Evolutionary conservation across 30 jellyfish, hydroid and myxozoan species (phyloP), one percentile per base, ranked within the genome.

Genomic region (Chrysaora quinquecirrha): DNA sequence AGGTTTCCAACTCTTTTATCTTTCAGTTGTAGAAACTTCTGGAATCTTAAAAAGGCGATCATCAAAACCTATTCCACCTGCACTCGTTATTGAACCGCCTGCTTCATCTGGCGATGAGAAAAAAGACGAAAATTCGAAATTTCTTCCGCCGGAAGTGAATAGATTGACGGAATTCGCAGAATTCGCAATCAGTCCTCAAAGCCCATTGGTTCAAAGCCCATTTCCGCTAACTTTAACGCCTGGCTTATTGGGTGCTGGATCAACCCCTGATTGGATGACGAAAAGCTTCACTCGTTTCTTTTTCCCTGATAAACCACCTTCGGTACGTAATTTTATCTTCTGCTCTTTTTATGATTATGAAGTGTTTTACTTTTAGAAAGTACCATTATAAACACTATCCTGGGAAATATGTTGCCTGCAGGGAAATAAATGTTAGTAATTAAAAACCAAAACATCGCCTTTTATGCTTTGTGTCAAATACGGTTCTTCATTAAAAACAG

Each of bases 1-100:
- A n/a, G n/a, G n/a, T n/a, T n/a, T n/a, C n/a, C n/a, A n/a, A n/a
- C n/a, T n/a, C n/a, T n/a, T n/a, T n/a, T n/a, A n/a, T n/a, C n/a
- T 60, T 60, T 25, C n/a, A 60, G 72, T 60, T 43, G 1, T 70
- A 3, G 80, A 56, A 46, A 52, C 80, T 10, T 76, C 93, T 11
- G 87, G 95, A 21, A 34, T 86, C 38, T 79, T 87, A 21, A 91
- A 78, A 30, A 84, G 98, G 28, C 91, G 98, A 31, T 73, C 89
- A 3, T 91, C 98, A 0, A 90, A 90, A 34, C 94, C 97, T 19
- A 91, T 91, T 48, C 98, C 98, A 20, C 98, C 97, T n/a, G 97
- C 95, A 19, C 69, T 91, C 35, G 96, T 91, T 4, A 85, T 91
- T 48, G 87, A 85, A 67, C 95, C 98, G 20, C 90, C 83, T 30